These are phyloP conservation scores for Sarcophaga caerulescens DNA, from an alignment of 2,888 invertebrate genomes.

Conservation along the genomic window DNA sequence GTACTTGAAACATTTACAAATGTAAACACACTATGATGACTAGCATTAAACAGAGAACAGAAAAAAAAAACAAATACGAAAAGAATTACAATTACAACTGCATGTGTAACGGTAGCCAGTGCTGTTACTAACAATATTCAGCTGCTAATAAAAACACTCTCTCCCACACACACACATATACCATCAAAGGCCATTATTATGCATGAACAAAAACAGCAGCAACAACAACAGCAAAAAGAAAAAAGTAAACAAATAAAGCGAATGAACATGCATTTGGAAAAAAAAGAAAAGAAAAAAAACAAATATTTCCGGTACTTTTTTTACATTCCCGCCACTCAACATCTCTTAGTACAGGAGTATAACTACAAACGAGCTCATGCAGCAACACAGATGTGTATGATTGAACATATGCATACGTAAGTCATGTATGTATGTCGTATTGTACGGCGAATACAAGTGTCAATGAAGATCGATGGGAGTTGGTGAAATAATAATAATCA, in stretches of 20 bases:
- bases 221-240: slow-evolving; percentile 22
- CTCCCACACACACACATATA: slow-evolving; percentile 19
- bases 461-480: slow-evolving; percentile 67
- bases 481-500: slow-evolving; percentile 47
- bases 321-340: background rate
- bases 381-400: background rate
- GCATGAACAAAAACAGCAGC: slow-evolving; percentile 53
- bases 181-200: slow-evolving; percentile 60
- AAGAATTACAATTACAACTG: background rate
- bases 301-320: slow-evolving; percentile 13
- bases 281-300: background rate
- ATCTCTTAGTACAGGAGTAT: too few relatives aligned
- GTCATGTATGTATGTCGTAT: too few relatives aligned
- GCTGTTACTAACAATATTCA: background rate
- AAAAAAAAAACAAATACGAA: background rate
- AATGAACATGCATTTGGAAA: background rate
- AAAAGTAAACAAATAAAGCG: slow-evolving; percentile 47
- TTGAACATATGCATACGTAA: slow-evolving; percentile 24
- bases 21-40: background rate
- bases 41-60: background rate
- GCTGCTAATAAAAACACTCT: slow-evolving; percentile 27
- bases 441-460: slow-evolving; percentile 41
- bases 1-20: slow-evolving; percentile 16
- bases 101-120: too few relatives aligned
- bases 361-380: slow-evolving; percentile 3